These are phyloP conservation scores for Mallateleia sp. DNA, from an alignment of 2,888 invertebrate genomes.

Conservation along the genomic window DNA sequence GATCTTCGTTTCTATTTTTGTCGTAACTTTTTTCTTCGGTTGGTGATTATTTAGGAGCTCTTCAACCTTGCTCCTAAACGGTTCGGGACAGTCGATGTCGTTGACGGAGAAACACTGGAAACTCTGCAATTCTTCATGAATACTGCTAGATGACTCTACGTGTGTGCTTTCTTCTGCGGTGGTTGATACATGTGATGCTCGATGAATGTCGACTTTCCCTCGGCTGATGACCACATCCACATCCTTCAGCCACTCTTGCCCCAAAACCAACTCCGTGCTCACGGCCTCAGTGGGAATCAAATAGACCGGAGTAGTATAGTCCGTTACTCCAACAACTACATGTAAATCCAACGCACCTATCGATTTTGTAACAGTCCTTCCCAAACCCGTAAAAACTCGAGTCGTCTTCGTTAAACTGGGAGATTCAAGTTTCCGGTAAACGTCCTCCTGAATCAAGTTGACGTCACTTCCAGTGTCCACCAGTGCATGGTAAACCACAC, in stretches of 20 bases:
- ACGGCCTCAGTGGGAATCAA: conserved; percentile 16
- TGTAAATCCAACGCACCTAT: not conserved
- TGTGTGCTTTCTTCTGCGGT: not conserved
- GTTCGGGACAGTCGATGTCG: conserved; percentile 14
- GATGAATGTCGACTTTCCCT: conserved; percentile 17
- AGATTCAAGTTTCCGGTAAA: conserved; percentile 35
- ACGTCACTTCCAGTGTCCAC: conserved; percentile 61
- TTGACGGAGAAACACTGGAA: not conserved
- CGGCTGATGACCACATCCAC: conserved; percentile 39
- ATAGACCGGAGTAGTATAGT: conserved; percentile 21
- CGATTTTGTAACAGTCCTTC: not conserved
- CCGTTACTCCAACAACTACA: conserved; percentile 25
- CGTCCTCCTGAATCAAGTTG: conserved; percentile 26
- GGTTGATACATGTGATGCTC: not conserved
- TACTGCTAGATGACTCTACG: not conserved
- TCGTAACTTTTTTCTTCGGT: conserved; percentile 3
- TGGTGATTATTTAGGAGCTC: conserved; percentile 1
- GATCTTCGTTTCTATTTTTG: conserved; percentile 79
- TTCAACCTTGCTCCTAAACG: conserved; percentile 9
- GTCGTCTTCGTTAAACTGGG: not conserved
- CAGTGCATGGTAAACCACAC: conserved; percentile 20
- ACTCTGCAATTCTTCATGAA: conserved; percentile 3
- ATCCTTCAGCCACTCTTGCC: conserved; percentile 32
- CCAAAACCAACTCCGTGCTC: conserved; percentile 39
- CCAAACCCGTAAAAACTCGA: not conserved